Evolutionary conservation across 2,113 vertebrate species (phyloP).

Genomic region (Cephalopterus ornatus): DNA sequence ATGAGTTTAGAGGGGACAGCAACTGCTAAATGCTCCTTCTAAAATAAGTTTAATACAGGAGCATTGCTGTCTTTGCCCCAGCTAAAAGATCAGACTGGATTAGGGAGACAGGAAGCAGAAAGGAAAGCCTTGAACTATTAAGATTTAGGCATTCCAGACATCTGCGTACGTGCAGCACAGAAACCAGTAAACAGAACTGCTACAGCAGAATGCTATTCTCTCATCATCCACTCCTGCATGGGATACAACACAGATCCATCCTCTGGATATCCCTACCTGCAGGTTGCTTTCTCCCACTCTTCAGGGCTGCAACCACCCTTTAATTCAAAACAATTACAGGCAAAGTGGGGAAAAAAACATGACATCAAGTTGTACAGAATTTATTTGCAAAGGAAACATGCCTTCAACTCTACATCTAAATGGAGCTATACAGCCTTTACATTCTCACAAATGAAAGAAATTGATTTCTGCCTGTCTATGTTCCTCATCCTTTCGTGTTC

Average conservation of each 20-base stretch:
- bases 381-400: not conserved
- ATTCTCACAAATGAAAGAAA: not conserved
- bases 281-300: not conserved
- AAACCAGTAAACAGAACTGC: not conserved
- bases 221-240: fast-evolving
- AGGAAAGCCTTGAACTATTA: not conserved
- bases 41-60: not conserved
- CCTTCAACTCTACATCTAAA: not conserved
- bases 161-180: not conserved
- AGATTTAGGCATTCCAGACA: not conserved
- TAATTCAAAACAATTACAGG: not conserved
- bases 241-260: not conserved
- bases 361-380: not conserved
- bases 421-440: not conserved
- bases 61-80: not conserved
- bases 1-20: not conserved
- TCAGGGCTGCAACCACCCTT: not conserved
- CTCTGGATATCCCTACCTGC: not conserved
- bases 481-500: not conserved
- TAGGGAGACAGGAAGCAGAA: not conserved
- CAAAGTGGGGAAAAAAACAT: not conserved
- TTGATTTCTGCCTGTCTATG: not conserved
- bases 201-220: not conserved
- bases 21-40: not conserved
- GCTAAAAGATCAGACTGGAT: not conserved